phyloP scores from a whole-genome alignment of 2,888 invertebrate genomes.

The Lamellibrachia columna region DNA sequence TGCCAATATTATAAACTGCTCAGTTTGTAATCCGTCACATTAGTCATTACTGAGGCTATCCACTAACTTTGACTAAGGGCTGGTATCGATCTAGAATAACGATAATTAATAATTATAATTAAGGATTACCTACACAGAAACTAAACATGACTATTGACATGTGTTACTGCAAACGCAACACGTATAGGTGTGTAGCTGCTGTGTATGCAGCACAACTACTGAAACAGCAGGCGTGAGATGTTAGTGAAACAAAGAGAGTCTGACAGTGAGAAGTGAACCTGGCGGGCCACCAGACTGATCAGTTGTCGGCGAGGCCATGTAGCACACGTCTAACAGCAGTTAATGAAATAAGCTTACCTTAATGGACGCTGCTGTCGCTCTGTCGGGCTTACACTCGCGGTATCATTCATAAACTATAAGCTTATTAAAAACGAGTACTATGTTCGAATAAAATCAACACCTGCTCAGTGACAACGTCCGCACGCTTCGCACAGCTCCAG shows the following conservation, averaged over 20 bases:
- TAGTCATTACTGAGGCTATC: neutral
- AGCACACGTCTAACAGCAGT: constrained; percentile 7
- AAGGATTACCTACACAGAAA: neutral
- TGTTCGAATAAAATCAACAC: neutral
- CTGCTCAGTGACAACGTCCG: neutral
- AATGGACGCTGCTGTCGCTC: neutral
- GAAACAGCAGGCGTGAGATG: neutral
- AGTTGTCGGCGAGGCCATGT: neutral
- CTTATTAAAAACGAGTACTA: neutral
- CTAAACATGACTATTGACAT: neutral
- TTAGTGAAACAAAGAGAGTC: neutral
- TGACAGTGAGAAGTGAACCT: neutral
- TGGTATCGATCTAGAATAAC: neutral
- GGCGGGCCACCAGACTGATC: neutral
- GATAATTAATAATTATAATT: neutral
- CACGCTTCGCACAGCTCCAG: neutral
- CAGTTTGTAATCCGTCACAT: neutral
- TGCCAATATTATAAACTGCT: neutral
- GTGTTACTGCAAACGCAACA: neutral
- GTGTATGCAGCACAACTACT: neutral
- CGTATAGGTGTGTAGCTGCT: neutral
- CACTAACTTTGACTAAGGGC: neutral
- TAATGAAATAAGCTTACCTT: constrained; percentile 3
- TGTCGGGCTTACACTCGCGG: neutral
- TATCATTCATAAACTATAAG: constrained; percentile 10